Evolutionary conservation across 1,140 invertebrate genomes (phyloP).

Genomic region (Limonius californicus): DNA sequence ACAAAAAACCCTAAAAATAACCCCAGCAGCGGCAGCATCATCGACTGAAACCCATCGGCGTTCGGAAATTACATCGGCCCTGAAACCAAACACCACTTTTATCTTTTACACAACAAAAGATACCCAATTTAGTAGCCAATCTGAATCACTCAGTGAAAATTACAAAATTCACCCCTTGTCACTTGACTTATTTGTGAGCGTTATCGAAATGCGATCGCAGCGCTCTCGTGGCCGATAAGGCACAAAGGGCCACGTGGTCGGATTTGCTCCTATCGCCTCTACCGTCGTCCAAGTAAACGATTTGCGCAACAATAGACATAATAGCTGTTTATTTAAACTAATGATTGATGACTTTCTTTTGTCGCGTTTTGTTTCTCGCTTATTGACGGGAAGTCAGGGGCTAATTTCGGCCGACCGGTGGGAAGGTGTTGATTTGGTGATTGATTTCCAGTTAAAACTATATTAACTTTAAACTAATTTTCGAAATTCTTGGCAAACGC

Average conservation of each 20-base stretch:
- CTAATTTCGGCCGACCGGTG: not conserved
- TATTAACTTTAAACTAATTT: not conserved
- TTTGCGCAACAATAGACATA: slow-evolving; percentile 16
- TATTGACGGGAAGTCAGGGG: not conserved
- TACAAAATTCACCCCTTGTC: slow-evolving; percentile 15
- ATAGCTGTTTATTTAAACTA: slow-evolving; percentile 12
- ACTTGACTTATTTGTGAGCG: slow-evolving; percentile 16
- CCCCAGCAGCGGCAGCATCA: slow-evolving; percentile 6
- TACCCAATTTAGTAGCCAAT: slow-evolving; percentile 15
- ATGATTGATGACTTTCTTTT: slow-evolving; percentile 18
- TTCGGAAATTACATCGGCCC: slow-evolving; percentile 17
- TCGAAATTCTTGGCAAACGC: not conserved
- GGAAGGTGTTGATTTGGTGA: slow-evolving; percentile 1
- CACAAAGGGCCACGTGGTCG: slow-evolving; percentile 12
- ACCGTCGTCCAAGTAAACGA: slow-evolving; percentile 1
- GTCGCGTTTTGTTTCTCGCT: not conserved
- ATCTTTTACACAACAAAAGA: slow-evolving; percentile 14
- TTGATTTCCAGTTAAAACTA: not conserved
- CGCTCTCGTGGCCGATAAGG: slow-evolving; percentile 11
- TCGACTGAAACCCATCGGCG: slow-evolving; percentile 10
- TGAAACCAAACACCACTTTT: slow-evolving; percentile 17
- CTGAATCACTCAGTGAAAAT: slow-evolving; percentile 15
- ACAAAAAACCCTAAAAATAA: slow-evolving; percentile 19
- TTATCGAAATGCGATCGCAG: slow-evolving; percentile 11
- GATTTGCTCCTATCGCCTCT: slow-evolving; percentile 10